A percentile compares a stretch with the other conserved stretches of the same genome.
These are phyloP conservation scores for Ylistrum balloti DNA, from an alignment of 1,140 invertebrate genomes.

Conservation along the genomic window DNA sequence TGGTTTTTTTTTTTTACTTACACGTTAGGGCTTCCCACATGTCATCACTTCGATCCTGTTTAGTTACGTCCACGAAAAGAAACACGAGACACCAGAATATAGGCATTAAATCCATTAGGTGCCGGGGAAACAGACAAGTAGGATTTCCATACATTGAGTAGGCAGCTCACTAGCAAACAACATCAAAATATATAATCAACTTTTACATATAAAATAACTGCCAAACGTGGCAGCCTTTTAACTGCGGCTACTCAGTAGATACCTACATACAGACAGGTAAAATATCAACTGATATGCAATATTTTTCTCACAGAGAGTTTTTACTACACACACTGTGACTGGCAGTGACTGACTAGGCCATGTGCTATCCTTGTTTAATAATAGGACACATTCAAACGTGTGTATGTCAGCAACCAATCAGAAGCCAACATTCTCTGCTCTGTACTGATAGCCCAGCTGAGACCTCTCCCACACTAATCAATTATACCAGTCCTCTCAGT, in stretches of 20 bases:
- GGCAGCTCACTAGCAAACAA: neutral
- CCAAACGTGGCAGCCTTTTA: neutral
- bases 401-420: conserved; percentile 31
- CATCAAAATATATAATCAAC: conserved; percentile 27
- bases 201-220: neutral
- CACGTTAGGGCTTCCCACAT: conserved; percentile 24
- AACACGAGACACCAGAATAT: conserved; percentile 25
- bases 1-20: neutral
- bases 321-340: conserved; percentile 29
- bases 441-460: conserved; percentile 36
- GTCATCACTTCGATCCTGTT: conserved; percentile 14
- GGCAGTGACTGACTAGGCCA: conserved; percentile 18
- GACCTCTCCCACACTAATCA: conserved; percentile 24
- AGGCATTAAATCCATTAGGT: conserved; percentile 38
- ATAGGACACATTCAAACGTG: conserved; percentile 33
- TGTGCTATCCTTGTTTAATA: conserved; percentile 34
- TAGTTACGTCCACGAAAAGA: conserved; percentile 14
- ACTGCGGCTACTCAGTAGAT: neutral
- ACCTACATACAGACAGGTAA: conserved; percentile 5
- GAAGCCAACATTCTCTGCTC: conserved; percentile 25
- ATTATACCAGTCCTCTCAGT: neutral
- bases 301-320: neutral
- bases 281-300: neutral
- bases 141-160: conserved; percentile 34
- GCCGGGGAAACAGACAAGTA: conserved; percentile 14